Evolutionary conservation across 2,113 vertebrate genomes (phyloP).

Genomic region (Epinephelus lanceolatus): DNA sequence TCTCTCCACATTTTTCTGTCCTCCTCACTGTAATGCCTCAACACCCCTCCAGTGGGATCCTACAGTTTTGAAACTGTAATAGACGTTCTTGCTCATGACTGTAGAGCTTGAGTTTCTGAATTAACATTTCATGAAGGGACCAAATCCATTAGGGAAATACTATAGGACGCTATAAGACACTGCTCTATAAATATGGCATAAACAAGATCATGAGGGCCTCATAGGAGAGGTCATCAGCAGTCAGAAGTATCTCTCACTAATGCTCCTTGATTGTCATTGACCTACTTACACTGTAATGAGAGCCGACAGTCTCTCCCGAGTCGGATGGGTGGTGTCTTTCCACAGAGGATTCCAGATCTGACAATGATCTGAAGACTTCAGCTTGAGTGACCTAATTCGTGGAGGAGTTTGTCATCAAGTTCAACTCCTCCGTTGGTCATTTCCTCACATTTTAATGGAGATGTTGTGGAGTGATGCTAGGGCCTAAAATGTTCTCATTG

Average conservation of each 20-base stretch:
- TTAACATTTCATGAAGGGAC: background rate
- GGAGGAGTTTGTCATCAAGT: background rate
- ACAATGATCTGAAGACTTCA: slow-evolving; percentile 44
- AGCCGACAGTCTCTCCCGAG: slow-evolving; percentile 28
- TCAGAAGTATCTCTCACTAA: slow-evolving; percentile 36
- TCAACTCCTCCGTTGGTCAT: background rate
- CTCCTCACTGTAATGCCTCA: background rate
- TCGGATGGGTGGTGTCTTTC: slow-evolving; percentile 4
- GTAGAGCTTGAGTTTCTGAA: background rate
- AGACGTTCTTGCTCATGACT: background rate
- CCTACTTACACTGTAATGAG: slow-evolving; percentile 54
- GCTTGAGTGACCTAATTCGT: slow-evolving; percentile 22
- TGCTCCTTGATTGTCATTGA: slow-evolving; percentile 58
- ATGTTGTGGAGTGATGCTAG: background rate
- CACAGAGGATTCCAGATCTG: slow-evolving; percentile 37
- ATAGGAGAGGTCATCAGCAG: slow-evolving; percentile 37
- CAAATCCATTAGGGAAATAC: background rate
- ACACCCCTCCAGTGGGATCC: too few relatives aligned
- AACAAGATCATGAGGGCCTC: slow-evolving; percentile 3
- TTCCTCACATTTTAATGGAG: background rate
- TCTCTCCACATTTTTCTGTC: too few relatives aligned
- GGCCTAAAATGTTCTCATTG: background rate
- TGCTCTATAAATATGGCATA: slow-evolving; percentile 7
- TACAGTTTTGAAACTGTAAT: too few relatives aligned
- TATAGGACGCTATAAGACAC: background rate